phyloP scores from a whole-genome alignment of 2,888 invertebrate genomes.

The Heteromurus nitidus region DNA sequence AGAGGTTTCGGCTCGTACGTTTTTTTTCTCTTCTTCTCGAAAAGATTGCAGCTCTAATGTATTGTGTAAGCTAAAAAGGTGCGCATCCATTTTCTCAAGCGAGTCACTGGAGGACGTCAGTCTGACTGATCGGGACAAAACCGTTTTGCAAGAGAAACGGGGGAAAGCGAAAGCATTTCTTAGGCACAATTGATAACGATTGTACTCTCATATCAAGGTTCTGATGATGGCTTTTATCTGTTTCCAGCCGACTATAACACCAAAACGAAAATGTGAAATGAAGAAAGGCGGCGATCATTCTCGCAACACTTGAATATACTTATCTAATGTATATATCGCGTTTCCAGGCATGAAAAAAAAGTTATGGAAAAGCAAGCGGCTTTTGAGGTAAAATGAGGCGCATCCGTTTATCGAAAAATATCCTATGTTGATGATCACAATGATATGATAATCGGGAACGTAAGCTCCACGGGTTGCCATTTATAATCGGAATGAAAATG shows the following conservation, averaged over 20 bases:
- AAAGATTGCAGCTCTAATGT: too few species aligned
- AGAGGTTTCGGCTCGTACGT: too few species aligned
- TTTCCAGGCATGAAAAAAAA: too few species aligned
- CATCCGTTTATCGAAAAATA: conserved; percentile 33
- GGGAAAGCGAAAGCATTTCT: not conserved
- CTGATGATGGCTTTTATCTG: too few species aligned
- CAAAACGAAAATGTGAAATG: not conserved
- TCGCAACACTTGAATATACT: too few species aligned
- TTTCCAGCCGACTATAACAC: too few species aligned
- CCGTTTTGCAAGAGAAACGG: conserved; percentile 40
- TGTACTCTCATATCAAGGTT: too few species aligned
- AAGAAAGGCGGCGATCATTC: not conserved
- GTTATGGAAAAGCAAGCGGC: conserved; percentile 2
- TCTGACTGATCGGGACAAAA: conserved; percentile 44
- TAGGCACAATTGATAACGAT: conserved; percentile 22
- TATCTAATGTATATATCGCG: too few species aligned
- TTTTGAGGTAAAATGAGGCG: conserved; percentile 33
- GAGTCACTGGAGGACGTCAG: conserved; percentile 36
- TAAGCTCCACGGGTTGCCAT: not conserved
- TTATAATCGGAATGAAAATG: not conserved
- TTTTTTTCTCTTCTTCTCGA: too few species aligned
- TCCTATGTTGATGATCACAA: not conserved
- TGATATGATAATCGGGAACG: not conserved
- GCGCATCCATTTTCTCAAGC: conserved; percentile 34
- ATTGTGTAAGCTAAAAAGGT: conserved; percentile 32